A percentile compares a stretch with the other conserved stretches of the same genome.
These are phyloP conservation scores for Subacronicta megacephala DNA, from an alignment of 2,888 invertebrate species.

Conservation along the genomic window DNA sequence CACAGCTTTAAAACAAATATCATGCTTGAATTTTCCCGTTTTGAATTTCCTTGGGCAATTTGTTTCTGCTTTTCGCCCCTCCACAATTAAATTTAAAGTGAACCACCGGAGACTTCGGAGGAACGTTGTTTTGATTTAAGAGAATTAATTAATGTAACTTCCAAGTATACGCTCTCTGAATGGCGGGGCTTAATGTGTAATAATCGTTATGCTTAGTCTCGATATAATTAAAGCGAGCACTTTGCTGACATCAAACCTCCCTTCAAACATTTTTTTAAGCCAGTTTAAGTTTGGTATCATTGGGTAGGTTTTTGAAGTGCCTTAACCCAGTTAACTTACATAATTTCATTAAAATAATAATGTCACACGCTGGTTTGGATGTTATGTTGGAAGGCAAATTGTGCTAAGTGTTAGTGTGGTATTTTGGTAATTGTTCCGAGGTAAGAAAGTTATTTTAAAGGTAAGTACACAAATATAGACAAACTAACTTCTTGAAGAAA, in stretches of 20 bases:
- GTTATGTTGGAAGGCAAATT: too few species aligned
- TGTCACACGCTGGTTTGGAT: too few species aligned
- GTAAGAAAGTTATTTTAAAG: too few species aligned
- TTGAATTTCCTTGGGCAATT: slow-evolving; percentile 74
- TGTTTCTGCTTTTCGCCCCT: slow-evolving; percentile 71
- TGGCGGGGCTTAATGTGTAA: slow-evolving; percentile 67
- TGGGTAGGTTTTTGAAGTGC: slow-evolving; percentile 4
- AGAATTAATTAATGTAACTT: slow-evolving; percentile 80
- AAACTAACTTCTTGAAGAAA: too few species aligned
- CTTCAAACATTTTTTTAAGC: slow-evolving; percentile 40
- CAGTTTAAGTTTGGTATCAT: slow-evolving; percentile 21
- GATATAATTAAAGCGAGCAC: slow-evolving; percentile 54
- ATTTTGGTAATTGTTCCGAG: too few species aligned
- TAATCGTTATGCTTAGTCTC: slow-evolving; percentile 64
- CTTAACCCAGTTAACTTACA: background rate
- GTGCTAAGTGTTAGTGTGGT: too few species aligned
- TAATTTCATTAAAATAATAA: too few species aligned
- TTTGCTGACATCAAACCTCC: slow-evolving; percentile 43
- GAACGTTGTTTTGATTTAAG: slow-evolving; percentile 84
- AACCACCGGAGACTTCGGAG: slow-evolving; percentile 72
- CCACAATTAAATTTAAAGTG: slow-evolving; percentile 81
- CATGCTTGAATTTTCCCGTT: slow-evolving; percentile 54
- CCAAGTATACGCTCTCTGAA: slow-evolving; percentile 66
- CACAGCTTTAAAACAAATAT: slow-evolving; percentile 46
- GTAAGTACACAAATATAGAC: too few species aligned